Percentiles rank a stretch among this genome's conserved stretches.
phyloP scores from a whole-genome alignment of 2,888 invertebrate species.

The Stenodema calcarata region DNA sequence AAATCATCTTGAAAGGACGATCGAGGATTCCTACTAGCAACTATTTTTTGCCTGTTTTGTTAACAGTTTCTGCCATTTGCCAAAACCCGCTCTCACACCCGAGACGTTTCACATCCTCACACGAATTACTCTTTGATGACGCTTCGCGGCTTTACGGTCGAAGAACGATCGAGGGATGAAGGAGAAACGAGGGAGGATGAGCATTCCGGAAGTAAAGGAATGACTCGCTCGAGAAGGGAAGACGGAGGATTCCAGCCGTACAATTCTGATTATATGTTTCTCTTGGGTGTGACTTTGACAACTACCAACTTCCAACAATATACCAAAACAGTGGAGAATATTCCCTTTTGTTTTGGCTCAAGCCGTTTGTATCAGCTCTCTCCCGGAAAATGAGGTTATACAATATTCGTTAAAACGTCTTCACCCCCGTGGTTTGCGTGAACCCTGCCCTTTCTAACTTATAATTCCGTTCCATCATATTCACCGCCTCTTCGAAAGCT shows the following conservation, averaged over 20 bases:
- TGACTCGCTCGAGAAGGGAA: neutral
- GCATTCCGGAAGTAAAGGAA: neutral
- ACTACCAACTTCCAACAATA: conserved; percentile 36
- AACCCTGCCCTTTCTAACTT: neutral
- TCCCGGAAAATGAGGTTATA: conserved; percentile 10
- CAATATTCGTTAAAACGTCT: neutral
- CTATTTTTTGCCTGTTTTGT: neutral
- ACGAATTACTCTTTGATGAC: neutral
- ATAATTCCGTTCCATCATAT: neutral
- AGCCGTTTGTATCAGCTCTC: neutral
- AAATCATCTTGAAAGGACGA: neutral
- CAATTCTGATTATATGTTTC: conserved; percentile 48
- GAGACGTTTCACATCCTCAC: neutral
- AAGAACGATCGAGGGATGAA: neutral
- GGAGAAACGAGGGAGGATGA: neutral
- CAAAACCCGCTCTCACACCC: neutral
- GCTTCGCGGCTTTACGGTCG: neutral
- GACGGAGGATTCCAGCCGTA: conserved; percentile 9
- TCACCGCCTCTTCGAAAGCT: too few species aligned
- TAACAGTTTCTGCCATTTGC: neutral
- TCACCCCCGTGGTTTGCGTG: neutral
- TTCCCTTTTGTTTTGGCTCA: conserved; percentile 1
- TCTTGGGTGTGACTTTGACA: conserved; percentile 45
- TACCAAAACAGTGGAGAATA: conserved; percentile 28
- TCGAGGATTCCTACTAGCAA: neutral